A percentile compares a stretch with the other conserved stretches of the same genome.
These are phyloP conservation scores for Drosophila fungiperda DNA, from an alignment of 2,888 invertebrate species.

Conservation along the genomic window DNA sequence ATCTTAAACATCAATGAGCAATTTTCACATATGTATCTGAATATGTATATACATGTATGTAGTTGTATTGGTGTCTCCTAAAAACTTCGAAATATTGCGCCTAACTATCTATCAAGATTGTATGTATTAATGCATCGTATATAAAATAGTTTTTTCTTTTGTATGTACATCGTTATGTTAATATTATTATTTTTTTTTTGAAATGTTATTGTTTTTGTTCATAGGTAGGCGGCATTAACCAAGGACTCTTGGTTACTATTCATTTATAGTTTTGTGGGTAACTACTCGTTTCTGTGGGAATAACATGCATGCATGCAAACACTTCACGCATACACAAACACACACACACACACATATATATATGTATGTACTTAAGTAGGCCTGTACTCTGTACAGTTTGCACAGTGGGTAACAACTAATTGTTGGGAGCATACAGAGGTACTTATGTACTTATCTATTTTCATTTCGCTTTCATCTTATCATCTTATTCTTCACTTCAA, in stretches of 20 bases:
- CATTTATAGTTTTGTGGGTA: slow-evolving; percentile 2
- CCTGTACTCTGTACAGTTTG: slow-evolving; percentile 50
- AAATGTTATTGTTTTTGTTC: slow-evolving; percentile 30
- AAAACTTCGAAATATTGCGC: slow-evolving; percentile 16
- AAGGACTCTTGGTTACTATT: slow-evolving; percentile 10
- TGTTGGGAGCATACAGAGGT: slow-evolving; percentile 47
- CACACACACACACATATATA: background rate
- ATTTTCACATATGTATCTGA: slow-evolving; percentile 16
- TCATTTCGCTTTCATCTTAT: slow-evolving; percentile 7
- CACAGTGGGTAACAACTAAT: slow-evolving; percentile 43
- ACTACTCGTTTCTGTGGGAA: slow-evolving; percentile 44
- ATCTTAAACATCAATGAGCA: slow-evolving; percentile 45
- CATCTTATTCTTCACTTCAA: slow-evolving; percentile 11
- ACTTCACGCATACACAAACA: background rate
- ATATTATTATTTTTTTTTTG: slow-evolving; percentile 13
- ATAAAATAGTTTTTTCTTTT: slow-evolving; percentile 7
- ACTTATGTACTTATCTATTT: slow-evolving; percentile 25
- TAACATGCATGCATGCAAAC: slow-evolving; percentile 23
- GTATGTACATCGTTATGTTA: slow-evolving; percentile 17
- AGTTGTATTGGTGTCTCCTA: slow-evolving; percentile 13
- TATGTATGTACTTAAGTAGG: slow-evolving; percentile 15
- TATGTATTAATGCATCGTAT: slow-evolving; percentile 2
- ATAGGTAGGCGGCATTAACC: slow-evolving; percentile 40
- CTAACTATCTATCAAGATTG: slow-evolving; percentile 27
- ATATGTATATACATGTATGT: background rate